phyloP scores from a whole-genome alignment of 2,888 invertebrate species.

The Ennomos quercinarius region DNA sequence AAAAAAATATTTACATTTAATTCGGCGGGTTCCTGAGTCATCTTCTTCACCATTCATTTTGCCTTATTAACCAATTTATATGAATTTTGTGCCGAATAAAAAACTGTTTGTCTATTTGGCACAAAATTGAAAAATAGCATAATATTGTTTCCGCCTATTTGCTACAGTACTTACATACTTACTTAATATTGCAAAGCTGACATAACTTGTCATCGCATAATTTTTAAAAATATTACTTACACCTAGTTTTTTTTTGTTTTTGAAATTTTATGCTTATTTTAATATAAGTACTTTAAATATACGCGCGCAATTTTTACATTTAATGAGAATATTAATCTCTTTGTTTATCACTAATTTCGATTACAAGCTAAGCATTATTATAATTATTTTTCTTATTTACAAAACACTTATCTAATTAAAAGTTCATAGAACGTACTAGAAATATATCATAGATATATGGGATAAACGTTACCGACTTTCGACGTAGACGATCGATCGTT shows the following conservation, averaged over 20 bases:
- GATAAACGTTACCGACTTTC: constrained; percentile 92
- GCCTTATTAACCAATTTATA: constrained; percentile 47
- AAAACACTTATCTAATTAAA: constrained; percentile 70
- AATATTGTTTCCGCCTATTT: constrained; percentile 35
- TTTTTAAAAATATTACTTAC: constrained; percentile 31
- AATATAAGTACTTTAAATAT: constrained; percentile 38
- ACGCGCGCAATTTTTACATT: constrained; percentile 39
- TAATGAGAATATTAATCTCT: constrained; percentile 55
- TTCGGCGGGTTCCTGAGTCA: constrained; percentile 60
- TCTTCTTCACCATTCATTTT: constrained; percentile 45
- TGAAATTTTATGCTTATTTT: constrained; percentile 34
- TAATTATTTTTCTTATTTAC: constrained; percentile 54
- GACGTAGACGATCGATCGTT: constrained; percentile 52
- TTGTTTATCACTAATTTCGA: constrained; percentile 49
- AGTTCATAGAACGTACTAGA: constrained; percentile 98
- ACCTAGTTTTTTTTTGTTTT: constrained; percentile 28
- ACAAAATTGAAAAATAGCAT: constrained; percentile 67
- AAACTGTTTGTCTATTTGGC: constrained; percentile 75
- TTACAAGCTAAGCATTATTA: constrained; percentile 29
- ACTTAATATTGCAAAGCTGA: constrained; percentile 45
- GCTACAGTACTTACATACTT: constrained; percentile 29
- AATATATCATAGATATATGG: constrained; percentile 99
- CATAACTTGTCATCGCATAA: constrained; percentile 45
- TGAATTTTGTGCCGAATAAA: constrained; percentile 82
- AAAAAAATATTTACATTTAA: constrained; percentile 57